Conservation (phyloP, 2,888 invertebrate genomes). For the Nebria salina region DNA sequence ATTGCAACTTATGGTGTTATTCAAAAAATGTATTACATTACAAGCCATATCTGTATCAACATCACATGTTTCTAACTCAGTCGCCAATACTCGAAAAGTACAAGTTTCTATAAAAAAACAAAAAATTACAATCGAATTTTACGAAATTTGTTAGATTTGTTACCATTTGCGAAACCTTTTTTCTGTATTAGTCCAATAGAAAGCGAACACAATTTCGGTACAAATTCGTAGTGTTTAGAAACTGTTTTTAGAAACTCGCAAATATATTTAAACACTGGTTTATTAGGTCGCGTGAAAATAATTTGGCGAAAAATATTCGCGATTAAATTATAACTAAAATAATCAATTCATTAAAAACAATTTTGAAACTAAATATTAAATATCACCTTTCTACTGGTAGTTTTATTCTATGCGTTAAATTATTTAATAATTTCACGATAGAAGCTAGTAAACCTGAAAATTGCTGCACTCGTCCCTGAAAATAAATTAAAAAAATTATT, state of each 20-base stretch:
- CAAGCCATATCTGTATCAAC: conserved; percentile 12
- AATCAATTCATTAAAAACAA: not conserved
- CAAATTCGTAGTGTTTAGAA: conserved; percentile 39
- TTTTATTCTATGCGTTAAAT: conserved; percentile 22
- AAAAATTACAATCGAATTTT: not conserved
- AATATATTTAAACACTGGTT: conserved; percentile 43
- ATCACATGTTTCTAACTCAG: conserved; percentile 18
- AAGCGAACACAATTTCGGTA: conserved; percentile 18
- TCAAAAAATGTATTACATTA: conserved; percentile 32
- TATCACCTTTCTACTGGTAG: conserved; percentile 22
- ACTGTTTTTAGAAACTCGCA: conserved; percentile 46
- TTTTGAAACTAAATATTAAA: not conserved
- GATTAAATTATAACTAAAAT: conserved; percentile 29
- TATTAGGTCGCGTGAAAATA: conserved; percentile 44
- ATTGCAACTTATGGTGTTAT: conserved; percentile 25
- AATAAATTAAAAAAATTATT: not conserved
- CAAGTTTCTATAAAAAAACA: conserved; percentile 28
- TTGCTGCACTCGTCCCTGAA: conserved; percentile 26
- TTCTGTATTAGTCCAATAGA: not conserved
- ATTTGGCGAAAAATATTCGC: conserved; percentile 41
- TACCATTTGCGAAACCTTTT: conserved; percentile 23
- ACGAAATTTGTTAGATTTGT: not conserved
- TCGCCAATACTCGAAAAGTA: conserved; percentile 28
- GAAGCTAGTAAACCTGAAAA: conserved; percentile 37
- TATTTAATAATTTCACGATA: conserved; percentile 24